These are phyloP conservation scores for Bombus consobrinus DNA, from an alignment of 1,140 invertebrate species.

Conservation along the genomic window DNA sequence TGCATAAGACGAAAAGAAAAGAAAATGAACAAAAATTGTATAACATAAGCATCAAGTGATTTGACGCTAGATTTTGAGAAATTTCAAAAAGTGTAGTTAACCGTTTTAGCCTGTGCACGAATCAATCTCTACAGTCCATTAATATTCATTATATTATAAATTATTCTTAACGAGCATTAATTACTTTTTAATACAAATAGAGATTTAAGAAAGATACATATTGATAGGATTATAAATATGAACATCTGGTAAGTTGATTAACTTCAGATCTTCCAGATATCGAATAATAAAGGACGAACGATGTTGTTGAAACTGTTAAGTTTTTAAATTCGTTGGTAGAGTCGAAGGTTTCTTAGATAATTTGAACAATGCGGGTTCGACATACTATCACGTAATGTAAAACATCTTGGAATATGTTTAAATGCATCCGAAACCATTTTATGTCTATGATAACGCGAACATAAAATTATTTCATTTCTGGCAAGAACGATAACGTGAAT, in stretches of 20 bases:
- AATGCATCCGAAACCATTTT: background rate
- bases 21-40: no score
- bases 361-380: background rate
- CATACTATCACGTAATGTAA: background rate
- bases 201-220: no score
- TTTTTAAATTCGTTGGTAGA: background rate
- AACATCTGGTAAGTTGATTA: background rate
- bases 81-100: no score
- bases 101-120: no score
- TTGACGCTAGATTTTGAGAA: no score
- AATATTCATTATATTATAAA: background rate
- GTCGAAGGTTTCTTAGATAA: background rate
- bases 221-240: background rate
- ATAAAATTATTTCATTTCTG: background rate
- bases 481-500: no score
- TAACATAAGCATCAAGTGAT: no score
- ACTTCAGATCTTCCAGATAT: background rate
- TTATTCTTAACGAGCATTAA: background rate
- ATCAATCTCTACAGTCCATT: background rate
- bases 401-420: background rate
- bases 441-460: background rate
- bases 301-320: background rate
- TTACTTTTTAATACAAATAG: background rate
- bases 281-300: background rate
- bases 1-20: fast-evolving